These are phyloP conservation scores for Fregetta grallaria DNA, from an alignment of 2,113 vertebrate species.

Conservation along the genomic window DNA sequence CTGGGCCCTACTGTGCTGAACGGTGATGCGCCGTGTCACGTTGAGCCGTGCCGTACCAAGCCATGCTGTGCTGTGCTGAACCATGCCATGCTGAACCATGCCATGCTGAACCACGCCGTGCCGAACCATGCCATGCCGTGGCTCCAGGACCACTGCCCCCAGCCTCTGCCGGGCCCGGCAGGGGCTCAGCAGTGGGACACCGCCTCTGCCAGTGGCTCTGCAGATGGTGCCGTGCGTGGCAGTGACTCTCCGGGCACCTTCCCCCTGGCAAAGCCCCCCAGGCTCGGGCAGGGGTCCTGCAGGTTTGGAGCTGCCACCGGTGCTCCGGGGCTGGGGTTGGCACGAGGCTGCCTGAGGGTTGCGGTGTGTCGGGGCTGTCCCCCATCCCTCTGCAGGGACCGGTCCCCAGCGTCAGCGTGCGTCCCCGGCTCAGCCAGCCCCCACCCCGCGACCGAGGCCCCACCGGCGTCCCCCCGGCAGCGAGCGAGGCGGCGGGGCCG, in stretches of 20 bases:
- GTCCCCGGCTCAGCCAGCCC: not conserved
- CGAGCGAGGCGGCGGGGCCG: not conserved
- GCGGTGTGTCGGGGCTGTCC: too few species aligned
- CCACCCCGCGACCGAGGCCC: not conserved
- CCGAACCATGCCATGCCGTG: rapidly evolving
- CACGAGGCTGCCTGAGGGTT: rapidly evolving
- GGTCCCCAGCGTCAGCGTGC: rapidly evolving
- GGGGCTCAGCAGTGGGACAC: not conserved
- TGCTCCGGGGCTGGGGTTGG: rapidly evolving
- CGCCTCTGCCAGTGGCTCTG: too few species aligned
- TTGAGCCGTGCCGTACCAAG: too few species aligned
- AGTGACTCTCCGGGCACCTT: not conserved
- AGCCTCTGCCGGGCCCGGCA: too few species aligned
- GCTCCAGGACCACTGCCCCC: not conserved
- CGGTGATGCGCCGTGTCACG: too few species aligned
- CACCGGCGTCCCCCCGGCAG: not conserved
- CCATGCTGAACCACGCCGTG: rapidly evolving
- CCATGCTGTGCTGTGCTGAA: too few species aligned
- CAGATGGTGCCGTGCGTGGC: rapidly evolving
- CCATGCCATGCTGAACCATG: not conserved
- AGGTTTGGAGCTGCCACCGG: not conserved
- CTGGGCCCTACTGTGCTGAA: not conserved
- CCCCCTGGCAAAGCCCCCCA: not conserved
- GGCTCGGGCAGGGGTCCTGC: not conserved
- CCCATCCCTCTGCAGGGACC: rapidly evolving